Evolutionary conservation across 2,113 vertebrate genomes (phyloP).

Genomic region (Heterochromis multidens): DNA sequence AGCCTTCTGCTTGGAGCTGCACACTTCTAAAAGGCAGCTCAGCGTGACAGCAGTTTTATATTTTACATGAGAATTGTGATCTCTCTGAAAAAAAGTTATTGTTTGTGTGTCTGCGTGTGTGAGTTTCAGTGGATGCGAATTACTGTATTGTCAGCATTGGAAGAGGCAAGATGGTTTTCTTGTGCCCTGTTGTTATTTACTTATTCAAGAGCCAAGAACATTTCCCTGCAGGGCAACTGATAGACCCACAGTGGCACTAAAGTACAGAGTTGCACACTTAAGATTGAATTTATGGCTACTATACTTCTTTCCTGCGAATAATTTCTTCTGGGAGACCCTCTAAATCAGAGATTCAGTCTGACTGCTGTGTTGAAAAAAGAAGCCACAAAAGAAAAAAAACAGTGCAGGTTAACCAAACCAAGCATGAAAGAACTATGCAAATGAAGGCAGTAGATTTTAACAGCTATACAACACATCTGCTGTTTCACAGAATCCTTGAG

Average conservation of each 20-base stretch:
- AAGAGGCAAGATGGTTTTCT: neutral
- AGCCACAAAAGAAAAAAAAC: neutral
- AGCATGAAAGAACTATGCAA: neutral
- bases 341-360: conserved; percentile 38
- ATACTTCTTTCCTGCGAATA: conserved; percentile 33
- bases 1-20: neutral
- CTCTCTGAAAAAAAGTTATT: neutral
- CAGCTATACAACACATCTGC: neutral
- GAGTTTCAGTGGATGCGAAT: neutral
- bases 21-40: neutral
- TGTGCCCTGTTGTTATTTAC: conserved; percentile 44
- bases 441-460: conserved; percentile 2
- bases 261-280: conserved; percentile 20
- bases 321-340: conserved; percentile 32
- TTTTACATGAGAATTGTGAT: conserved; percentile 5
- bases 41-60: conserved; percentile 2
- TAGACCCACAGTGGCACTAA: conserved; percentile 8
- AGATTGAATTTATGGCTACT: conserved; percentile 45
- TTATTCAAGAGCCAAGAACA: conserved; percentile 28
- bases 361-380: neutral
- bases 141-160: neutral
- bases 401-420: conserved; percentile 13
- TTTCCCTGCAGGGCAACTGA: conserved; percentile 32
- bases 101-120: neutral
- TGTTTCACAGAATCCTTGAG: neutral